Evolutionary conservation across 2,888 invertebrate species (phyloP).

Genomic region (Unio delphinus): DNA sequence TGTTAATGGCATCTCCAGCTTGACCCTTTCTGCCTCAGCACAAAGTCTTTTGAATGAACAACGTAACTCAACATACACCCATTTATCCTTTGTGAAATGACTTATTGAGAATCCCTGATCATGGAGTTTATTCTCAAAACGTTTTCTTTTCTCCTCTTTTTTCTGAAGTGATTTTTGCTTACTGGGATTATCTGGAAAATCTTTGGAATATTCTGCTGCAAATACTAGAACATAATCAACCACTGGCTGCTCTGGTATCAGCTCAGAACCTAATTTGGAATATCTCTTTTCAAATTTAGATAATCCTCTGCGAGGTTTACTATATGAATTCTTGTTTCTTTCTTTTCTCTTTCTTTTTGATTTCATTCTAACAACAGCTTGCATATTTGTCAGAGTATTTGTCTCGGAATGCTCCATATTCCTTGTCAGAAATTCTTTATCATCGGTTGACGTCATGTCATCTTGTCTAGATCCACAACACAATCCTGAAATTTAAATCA

Average conservation of each 20-base stretch:
- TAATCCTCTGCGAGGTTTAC: no score
- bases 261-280: conserved; percentile 42
- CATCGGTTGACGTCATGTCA: no score
- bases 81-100: conserved; percentile 35
- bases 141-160: conserved; percentile 26
- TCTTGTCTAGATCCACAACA: no score
- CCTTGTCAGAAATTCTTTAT: no score
- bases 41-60: conserved; percentile 68
- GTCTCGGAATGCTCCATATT: no score
- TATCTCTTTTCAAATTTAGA: conserved; percentile 47
- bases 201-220: conserved; percentile 23
- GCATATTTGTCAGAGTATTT: no score
- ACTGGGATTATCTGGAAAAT: conserved; percentile 19
- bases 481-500: no score
- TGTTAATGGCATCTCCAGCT: conserved; percentile 69
- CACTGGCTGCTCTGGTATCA: conserved; percentile 53
- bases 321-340: no score
- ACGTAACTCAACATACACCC: conserved; percentile 58
- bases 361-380: no score
- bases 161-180: conserved; percentile 22
- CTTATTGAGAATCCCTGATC: conserved; percentile 62
- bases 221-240: conserved; percentile 68
- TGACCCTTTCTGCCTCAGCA: conserved; percentile 66
- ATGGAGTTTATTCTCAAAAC: conserved; percentile 56
- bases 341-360: no score